Base-by-base conservation (phyloP, 1,140 invertebrate genomes). In the Lepidotrigona ventralis region DNA sequence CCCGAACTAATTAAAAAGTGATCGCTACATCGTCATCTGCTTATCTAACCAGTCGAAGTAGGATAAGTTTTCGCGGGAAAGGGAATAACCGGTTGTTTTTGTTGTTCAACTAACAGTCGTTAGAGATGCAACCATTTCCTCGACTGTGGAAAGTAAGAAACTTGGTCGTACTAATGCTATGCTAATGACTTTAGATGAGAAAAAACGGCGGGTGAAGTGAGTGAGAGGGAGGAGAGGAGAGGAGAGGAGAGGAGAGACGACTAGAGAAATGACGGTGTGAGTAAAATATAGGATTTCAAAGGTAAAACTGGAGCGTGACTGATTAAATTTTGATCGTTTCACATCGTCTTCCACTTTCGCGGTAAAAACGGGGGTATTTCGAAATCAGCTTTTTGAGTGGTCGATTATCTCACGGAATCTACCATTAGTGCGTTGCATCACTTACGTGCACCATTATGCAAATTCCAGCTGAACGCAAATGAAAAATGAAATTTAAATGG, bases 91-190 rank as follows among this genome's bases (percentile, higher is more conserved):
- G 26, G 29, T 51, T 51, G 46, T 46, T 79, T 84, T 76, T 83
- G 54, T 60, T 23, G 56, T 26, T 70, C 33, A 8, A 70, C 58
- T 60, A 77, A 77, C 81, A 56, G 76, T 79, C 82, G 29, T 79
- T 78, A 84, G 56, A 51, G 60, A 39, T 68, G 64, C 60, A 68
- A 72, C 51, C 69, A 21, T 29, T 84, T n/a, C 60, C 29, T 17
- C 60, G n/a, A 54, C 26, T 73, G 21, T 21, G 6, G 29, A 64
- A 51, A 73, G 60, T 73, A 79, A 84, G 82, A 83, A 83, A 78
- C n/a, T 64, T 79, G 70, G 33, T 53, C 58, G 53, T 68, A 68
- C 29, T 73, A 84, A 84, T 77, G 82, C 76, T 78, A 84, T 79
- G 82, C n/a, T 84, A 84, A 84, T 79, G 75, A 56, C 53, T 58